A percentile compares a stretch with the other conserved stretches of the same genome.
phyloP scores from a whole-genome alignment of 2,888 invertebrate species.

The Amaurobius ferox region DNA sequence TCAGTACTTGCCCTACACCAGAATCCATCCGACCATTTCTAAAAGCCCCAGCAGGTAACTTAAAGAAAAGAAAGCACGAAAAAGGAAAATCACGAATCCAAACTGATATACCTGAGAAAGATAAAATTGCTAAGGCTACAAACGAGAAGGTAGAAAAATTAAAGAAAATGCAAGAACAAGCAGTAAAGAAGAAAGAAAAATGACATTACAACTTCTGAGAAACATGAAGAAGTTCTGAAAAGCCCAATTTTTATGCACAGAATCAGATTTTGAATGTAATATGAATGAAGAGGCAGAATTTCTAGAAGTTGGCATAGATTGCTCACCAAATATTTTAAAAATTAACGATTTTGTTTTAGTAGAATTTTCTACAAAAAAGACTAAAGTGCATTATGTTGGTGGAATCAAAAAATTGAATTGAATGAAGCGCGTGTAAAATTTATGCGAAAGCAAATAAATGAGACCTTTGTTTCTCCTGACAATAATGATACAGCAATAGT shows the following conservation, averaged over 20 bases:
- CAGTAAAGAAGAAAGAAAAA: neutral
- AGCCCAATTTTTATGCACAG: neutral
- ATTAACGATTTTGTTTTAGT: neutral
- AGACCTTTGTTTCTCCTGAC: neutral
- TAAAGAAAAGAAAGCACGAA: neutral
- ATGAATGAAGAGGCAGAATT: neutral
- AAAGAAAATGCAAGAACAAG: neutral
- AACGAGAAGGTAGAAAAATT: neutral
- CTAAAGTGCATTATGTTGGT: neutral
- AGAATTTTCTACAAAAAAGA: neutral
- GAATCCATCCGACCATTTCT: neutral
- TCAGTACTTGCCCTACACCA: neutral
- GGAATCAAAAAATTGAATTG: neutral
- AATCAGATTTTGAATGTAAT: constrained; percentile 8
- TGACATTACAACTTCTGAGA: neutral
- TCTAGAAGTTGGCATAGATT: neutral
- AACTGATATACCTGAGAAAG: neutral
- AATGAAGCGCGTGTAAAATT: neutral
- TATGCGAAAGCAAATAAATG: neutral
- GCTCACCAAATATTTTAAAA: neutral
- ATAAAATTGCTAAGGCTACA: neutral
- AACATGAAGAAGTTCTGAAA: neutral
- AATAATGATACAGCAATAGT: neutral
- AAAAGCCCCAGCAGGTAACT: too few species aligned
- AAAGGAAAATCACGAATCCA: neutral